Evolutionary conservation across 2,113 vertebrate species (phyloP), one percentile per base, ranked within the genome.

Genomic region (Urocolius indicus): DNA sequence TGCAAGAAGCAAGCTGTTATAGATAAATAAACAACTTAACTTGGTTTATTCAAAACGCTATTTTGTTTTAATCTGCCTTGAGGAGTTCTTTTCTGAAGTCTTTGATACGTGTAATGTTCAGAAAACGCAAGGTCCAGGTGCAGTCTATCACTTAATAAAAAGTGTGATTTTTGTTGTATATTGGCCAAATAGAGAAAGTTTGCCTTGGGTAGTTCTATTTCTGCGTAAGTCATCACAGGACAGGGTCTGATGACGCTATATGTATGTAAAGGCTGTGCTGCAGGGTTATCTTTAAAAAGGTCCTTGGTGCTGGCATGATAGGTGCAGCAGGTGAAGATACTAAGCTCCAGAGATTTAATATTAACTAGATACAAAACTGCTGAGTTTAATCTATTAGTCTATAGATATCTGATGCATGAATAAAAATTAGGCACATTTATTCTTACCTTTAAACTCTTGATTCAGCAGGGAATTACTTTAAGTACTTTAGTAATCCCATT

Each of bases 391-490:
- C 76, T 87, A 90, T 81, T 93, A 93, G 55, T 92, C 68, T 87
- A 5, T 71, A 90, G 92, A 66, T 90, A 80, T 83, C 79, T 95
- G 82, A 90, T 93, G 68, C 71, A 74, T 91, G 93, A 94, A 91
- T 94, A 89, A 93, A 97, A 96, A 95, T 94, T 90, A 90, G 85
- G 85, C 88, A 87, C 69, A 75, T 89, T 96, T 95, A 95, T 92
- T 87, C 92, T 89, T 95, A 49, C 73, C 34, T 66, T 84, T 87
- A 94, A 95, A 94, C 88, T 85, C 92, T 80, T 84, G 90, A 93
- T 96, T 94, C 88, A 95, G 92, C 79, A 46, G 95, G 92, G 95
- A 96, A 96, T 97, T 96, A 96, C 83, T 94, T 94, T 92, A 96
- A 96, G 92, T 77, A 94, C 57, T 95, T 96, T 14, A 77, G 87